Evolutionary conservation across 2,113 vertebrate genomes (phyloP), one percentile per base, ranked within the genome.

Genomic region (Cryptomyrus ogoouensis): DNA sequence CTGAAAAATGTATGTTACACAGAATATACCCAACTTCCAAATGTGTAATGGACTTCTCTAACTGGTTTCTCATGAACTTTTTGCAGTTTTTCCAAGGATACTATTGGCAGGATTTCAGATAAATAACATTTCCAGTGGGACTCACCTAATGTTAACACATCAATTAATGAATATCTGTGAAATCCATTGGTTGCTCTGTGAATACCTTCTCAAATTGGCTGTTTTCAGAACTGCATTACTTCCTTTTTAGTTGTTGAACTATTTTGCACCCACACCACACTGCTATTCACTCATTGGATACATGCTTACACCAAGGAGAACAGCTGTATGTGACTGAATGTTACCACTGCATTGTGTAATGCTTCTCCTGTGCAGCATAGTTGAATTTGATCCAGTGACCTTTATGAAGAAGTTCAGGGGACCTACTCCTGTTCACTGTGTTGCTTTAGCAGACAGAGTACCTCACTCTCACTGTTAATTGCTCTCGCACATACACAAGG

Each of bases 161-260:
- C n/a, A 50, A 27, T 86, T 86, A 50, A 50, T 86, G 35, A 86
- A 27, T 35, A 87, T 87, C 85, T 53, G 85, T 87, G 27, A 52
- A 52, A 39, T 31, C 31, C 31, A 87, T 39, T 56, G 27, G 27
- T 52, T 85, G 83, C 21, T 50, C 39, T 85, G 83, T n/a, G 44
- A 47, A 50, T 56, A 53, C 17, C 15, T 80, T 39, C 31, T 56
- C 27, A 56, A n/a, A 39, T 52, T 52, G n/a, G 27, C 31, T 87
- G 50, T 52, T 53, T 87, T 56, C 56, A 53, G 17, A 56, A 3
- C 13, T 47, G 35, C 3, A 56, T 35, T 56, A 27, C 85, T 53
- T 52, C 85, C 10, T 56, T 52, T 87, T 56, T 87, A 35, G 49
- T 87, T 53, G 50, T 53, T 87, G 85, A 56, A 56, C n/a, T 56